Conservation (phyloP, 2,888 invertebrate genomes). For the Chirona hameri region DNA sequence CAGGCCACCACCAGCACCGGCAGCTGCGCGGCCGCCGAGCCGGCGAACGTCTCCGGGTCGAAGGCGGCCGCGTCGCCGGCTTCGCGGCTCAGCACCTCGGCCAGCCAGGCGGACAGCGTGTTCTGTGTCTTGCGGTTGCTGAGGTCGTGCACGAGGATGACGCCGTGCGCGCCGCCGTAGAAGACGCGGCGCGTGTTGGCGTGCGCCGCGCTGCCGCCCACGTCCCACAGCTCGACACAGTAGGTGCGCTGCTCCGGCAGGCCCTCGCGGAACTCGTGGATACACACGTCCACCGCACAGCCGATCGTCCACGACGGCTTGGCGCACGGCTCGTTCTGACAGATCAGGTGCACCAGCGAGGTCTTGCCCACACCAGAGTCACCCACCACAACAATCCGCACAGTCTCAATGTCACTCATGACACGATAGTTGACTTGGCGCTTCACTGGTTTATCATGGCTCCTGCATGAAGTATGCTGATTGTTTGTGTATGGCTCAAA, state of each 20-base stretch:
- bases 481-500: too few relatives aligned
- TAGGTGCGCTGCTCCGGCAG: constrained; percentile 85
- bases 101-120: constrained; percentile 88
- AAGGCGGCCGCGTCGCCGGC: constrained; percentile 34
- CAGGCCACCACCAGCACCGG: constrained; percentile 94
- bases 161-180: constrained; percentile 87
- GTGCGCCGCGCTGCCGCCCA: constrained; percentile 92
- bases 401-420: constrained; percentile 34
- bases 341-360: constrained; percentile 84
- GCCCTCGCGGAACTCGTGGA: constrained; percentile 92
- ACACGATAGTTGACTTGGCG: not conserved
- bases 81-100: constrained; percentile 76
- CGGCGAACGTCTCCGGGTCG: constrained; percentile 24
- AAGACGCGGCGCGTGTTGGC: constrained; percentile 90
- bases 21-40: constrained; percentile 58
- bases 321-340: constrained; percentile 76
- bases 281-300: constrained; percentile 89
- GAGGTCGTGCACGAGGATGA: constrained; percentile 93
- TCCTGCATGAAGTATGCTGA: too few relatives aligned
- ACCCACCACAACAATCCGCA: constrained; percentile 73
- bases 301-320: constrained; percentile 96
- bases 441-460: not conserved
- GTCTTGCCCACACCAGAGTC: constrained; percentile 98
- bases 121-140: constrained; percentile 93
- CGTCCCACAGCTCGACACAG: constrained; percentile 95